Percentiles rank a stretch among this genome's conserved stretches.
Conservation (phyloP, 2,888 invertebrate genomes). For the Harpagoxenus sublaevis region DNA sequence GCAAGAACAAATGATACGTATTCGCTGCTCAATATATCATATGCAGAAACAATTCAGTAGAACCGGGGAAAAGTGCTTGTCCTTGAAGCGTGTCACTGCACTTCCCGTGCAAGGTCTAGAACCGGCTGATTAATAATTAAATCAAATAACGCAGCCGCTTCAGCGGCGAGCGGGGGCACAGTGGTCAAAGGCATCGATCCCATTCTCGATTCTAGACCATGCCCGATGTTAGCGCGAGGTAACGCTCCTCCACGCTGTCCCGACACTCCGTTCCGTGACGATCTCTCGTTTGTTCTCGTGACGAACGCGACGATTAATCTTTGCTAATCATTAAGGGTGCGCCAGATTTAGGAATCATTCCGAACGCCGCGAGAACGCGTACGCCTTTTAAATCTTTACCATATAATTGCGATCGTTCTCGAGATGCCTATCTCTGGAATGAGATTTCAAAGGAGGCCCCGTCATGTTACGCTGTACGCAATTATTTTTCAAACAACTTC, state of each 20-base stretch:
- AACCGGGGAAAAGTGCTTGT: background rate
- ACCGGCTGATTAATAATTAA: constrained; percentile 77
- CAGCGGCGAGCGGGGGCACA: constrained; percentile 54
- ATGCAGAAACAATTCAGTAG: background rate
- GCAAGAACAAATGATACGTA: background rate
- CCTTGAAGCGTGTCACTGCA: constrained; percentile 78
- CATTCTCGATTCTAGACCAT: constrained; percentile 69
- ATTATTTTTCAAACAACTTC: background rate
- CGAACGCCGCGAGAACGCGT: background rate
- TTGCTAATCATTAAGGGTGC: constrained; percentile 9
- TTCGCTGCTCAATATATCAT: constrained; percentile 3
- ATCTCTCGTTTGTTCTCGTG: constrained; percentile 25
- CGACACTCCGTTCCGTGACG: constrained; percentile 28
- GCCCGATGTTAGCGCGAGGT: constrained; percentile 67
- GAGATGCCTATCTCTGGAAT: constrained; percentile 5
- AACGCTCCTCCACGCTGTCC: background rate
- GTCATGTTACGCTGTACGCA: background rate
- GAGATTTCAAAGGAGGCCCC: constrained; percentile 7
- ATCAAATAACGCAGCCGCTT: constrained; percentile 63
- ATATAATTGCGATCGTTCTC: constrained; percentile 8
- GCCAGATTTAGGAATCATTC: constrained; percentile 27
- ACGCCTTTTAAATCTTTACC: background rate
- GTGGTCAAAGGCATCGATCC: constrained; percentile 77
- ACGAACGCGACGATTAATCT: constrained; percentile 30
- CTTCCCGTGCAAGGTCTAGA: constrained; percentile 66